A percentile compares a stretch with the other conserved stretches of the same genome.
Evolutionary conservation across 2,797 vertebrate species (phyloP).

Genomic region (Melanotaenia maccullochi): DNA sequence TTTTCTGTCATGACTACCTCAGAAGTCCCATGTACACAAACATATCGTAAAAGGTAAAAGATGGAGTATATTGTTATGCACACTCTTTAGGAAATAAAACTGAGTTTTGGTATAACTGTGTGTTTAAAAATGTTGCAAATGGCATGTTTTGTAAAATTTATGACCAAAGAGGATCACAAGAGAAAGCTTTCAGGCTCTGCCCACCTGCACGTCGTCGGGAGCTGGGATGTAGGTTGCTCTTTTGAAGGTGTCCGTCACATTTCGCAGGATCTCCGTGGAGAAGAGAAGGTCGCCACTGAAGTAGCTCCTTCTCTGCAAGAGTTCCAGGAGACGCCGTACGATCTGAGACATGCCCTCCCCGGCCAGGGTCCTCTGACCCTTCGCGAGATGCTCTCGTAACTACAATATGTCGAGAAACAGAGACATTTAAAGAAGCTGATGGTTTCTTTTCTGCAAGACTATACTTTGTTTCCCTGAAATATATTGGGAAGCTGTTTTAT

Average conservation of each 20-base stretch:
- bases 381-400: constrained; percentile 98
- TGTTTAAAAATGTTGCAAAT: not conserved
- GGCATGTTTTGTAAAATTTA: not conserved
- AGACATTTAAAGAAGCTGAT: not conserved
- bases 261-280: constrained; percentile 99
- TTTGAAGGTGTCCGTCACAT: constrained; percentile 99
- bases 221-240: constrained; percentile 98
- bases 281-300: constrained; percentile 99
- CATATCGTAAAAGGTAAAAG: constrained; percentile 9
- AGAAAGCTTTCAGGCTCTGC: not conserved
- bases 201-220: constrained; percentile 96
- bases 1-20: constrained; percentile 4
- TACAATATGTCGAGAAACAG: constrained; percentile 54
- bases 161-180: not conserved
- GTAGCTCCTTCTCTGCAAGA: constrained; percentile 94
- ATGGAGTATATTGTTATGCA: constrained; percentile 12
- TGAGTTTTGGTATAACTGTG: constrained; percentile 16
- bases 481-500: too few species aligned
- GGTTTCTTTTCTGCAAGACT: not conserved
- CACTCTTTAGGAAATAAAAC: constrained; percentile 27
- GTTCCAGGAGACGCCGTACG: constrained; percentile 96
- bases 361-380: constrained; percentile 98
- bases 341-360: constrained; percentile 99
- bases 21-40: not conserved
- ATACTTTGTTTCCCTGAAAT: too few species aligned